Conservation (phyloP, 2,888 invertebrate genomes). For the Drosophila paranaensis region DNA sequence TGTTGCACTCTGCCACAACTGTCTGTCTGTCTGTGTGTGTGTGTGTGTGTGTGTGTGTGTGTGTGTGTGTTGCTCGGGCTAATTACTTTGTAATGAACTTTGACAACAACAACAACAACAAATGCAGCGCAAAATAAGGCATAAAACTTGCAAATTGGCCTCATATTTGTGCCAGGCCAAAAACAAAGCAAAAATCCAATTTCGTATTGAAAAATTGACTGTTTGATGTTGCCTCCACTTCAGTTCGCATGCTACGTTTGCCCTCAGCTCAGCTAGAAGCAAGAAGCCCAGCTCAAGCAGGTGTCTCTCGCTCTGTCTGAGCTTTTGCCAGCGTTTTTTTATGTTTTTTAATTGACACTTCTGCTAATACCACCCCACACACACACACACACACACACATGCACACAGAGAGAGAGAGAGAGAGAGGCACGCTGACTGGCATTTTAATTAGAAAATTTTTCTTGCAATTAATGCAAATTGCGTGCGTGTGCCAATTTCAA, state of each 20-base stretch:
- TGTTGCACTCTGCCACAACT: constrained; percentile 44
- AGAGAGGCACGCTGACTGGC: constrained; percentile 63
- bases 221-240: constrained; percentile 53
- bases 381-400: constrained; percentile 13
- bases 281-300: constrained; percentile 37
- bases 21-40: neutral
- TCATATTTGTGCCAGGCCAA: constrained; percentile 23
- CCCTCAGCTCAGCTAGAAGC: constrained; percentile 68
- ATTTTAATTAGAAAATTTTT: constrained; percentile 82
- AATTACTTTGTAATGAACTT: constrained; percentile 83
- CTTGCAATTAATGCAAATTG: constrained; percentile 80
- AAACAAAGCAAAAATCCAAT: neutral
- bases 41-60: no score
- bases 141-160: constrained; percentile 36
- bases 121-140: neutral
- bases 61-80: constrained; percentile 68
- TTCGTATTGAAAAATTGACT: constrained; percentile 34
- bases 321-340: neutral
- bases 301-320: constrained; percentile 29
- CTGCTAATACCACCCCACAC: constrained; percentile 66
- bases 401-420: constrained; percentile 22
- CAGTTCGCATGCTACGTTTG: constrained; percentile 72
- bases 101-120: constrained; percentile 53
- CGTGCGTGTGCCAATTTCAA: constrained; percentile 81
- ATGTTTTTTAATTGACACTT: constrained; percentile 81